These are phyloP conservation scores for Sebastes elongatus DNA, from an alignment of 2,797 vertebrate genomes.

Conservation along the genomic window DNA sequence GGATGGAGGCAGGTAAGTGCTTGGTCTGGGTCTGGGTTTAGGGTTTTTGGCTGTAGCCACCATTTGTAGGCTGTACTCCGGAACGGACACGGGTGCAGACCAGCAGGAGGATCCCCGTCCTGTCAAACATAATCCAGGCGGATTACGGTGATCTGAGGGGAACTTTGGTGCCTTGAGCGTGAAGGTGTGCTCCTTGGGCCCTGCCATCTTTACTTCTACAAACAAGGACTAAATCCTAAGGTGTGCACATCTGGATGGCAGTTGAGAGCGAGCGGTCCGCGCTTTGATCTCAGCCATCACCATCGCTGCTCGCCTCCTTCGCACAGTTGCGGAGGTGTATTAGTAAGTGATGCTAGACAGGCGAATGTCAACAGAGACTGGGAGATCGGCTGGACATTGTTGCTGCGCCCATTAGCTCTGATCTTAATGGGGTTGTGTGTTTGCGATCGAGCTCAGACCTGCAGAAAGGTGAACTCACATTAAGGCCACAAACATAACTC, in stretches of 20 bases:
- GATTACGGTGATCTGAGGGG: conserved; percentile 81
- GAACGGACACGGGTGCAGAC: conserved; percentile 50
- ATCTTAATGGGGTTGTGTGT: conserved; percentile 2
- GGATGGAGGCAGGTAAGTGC: background rate
- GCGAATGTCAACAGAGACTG: conserved; percentile 38
- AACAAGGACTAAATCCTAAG: conserved; percentile 75
- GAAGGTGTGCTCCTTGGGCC: conserved; percentile 76
- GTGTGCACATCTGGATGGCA: conserved; percentile 64
- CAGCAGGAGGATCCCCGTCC: conserved; percentile 74
- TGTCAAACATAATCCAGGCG: conserved; percentile 78
- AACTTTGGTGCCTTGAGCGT: conserved; percentile 84
- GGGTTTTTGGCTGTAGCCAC: conserved; percentile 35
- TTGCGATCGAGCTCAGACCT: conserved; percentile 12
- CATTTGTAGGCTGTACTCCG: conserved; percentile 50
- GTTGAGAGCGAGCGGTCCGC: conserved; percentile 10
- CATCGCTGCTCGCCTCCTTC: conserved; percentile 36
- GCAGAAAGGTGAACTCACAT: conserved; percentile 26
- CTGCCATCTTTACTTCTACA: conserved; percentile 79
- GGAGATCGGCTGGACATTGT: conserved; percentile 1
- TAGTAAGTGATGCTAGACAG: conserved; percentile 20
- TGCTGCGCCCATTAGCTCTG: conserved; percentile 13
- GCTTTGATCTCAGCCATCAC: conserved; percentile 67
- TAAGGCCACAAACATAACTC: conserved; percentile 7
- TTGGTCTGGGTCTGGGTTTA: conserved; percentile 19
- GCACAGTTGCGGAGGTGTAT: conserved; percentile 37